These are phyloP conservation scores for Neoitamus cyanurus DNA, from an alignment of 2,888 invertebrate species.

Conservation along the genomic window DNA sequence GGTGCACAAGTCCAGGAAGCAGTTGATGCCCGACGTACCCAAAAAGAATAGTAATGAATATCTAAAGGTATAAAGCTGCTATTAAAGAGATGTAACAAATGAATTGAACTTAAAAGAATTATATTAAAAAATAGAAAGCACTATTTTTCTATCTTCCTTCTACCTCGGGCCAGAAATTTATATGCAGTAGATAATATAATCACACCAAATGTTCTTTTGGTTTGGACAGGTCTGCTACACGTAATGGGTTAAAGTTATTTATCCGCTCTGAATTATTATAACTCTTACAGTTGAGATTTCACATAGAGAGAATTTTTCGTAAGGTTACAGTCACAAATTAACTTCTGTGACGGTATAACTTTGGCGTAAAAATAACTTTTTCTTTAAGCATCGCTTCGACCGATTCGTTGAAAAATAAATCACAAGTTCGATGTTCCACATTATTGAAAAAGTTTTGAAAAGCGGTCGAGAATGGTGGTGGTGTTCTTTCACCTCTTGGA, in stretches of 20 bases:
- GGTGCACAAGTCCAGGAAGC: too few relatives aligned
- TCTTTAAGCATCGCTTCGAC: neutral
- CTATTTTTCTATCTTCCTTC: too few relatives aligned
- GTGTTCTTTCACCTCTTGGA: too few relatives aligned
- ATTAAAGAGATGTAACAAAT: too few relatives aligned
- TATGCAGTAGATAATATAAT: too few relatives aligned
- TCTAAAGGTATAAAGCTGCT: too few relatives aligned
- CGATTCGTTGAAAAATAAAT: neutral
- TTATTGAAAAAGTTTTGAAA: neutral
- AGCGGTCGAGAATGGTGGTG: neutral
- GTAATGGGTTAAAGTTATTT: neutral
- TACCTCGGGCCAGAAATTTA: too few relatives aligned
- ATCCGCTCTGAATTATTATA: neutral
- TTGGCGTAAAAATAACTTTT: neutral
- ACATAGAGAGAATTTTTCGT: neutral
- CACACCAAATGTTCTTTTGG: neutral
- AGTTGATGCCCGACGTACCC: too few relatives aligned
- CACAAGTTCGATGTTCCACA: neutral
- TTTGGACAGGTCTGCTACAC: neutral
- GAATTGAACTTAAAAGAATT: too few relatives aligned
- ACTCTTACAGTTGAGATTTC: neutral
- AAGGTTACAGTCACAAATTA: neutral
- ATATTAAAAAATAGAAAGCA: too few relatives aligned
- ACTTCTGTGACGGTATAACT: neutral
- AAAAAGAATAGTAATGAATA: too few relatives aligned